Evolutionary conservation across 2,797 vertebrate genomes (phyloP).

Genomic region (Stomatorhinus walkeri): DNA sequence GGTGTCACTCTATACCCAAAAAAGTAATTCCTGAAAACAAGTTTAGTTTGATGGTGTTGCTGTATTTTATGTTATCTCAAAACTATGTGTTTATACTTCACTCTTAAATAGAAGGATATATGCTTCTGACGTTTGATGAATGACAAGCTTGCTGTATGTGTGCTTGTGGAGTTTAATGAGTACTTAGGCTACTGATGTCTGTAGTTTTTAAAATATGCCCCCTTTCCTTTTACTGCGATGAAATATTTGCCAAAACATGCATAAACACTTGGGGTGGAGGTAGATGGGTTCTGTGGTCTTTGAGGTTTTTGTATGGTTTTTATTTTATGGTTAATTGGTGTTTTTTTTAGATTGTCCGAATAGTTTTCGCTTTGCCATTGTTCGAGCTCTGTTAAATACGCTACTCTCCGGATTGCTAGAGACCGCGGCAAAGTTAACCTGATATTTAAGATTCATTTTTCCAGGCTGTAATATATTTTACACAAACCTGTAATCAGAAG

Average conservation of each 20-base stretch:
- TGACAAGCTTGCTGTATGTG: not conserved
- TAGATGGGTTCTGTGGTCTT: not conserved
- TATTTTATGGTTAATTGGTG: not conserved
- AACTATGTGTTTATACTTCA: not conserved
- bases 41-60: not conserved
- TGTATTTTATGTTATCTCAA: not conserved
- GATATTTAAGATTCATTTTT: not conserved
- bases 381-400: not conserved
- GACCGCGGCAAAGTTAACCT: not conserved
- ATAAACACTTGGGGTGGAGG: not conserved
- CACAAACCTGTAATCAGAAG: not conserved
- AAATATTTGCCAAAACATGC: not conserved
- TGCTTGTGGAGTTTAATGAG: not conserved
- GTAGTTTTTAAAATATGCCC: not conserved
- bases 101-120: not conserved
- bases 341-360: not conserved
- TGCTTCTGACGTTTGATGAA: not conserved
- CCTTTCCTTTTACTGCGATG: not conserved
- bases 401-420: not conserved
- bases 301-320: not conserved
- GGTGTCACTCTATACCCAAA: not conserved
- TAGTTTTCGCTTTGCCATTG: not conserved
- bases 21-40: not conserved
- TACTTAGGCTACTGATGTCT: not conserved
- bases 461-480: not conserved